These are phyloP conservation scores for Choreutis nemorana DNA, from an alignment of 2,888 invertebrate species.

Conservation along the genomic window DNA sequence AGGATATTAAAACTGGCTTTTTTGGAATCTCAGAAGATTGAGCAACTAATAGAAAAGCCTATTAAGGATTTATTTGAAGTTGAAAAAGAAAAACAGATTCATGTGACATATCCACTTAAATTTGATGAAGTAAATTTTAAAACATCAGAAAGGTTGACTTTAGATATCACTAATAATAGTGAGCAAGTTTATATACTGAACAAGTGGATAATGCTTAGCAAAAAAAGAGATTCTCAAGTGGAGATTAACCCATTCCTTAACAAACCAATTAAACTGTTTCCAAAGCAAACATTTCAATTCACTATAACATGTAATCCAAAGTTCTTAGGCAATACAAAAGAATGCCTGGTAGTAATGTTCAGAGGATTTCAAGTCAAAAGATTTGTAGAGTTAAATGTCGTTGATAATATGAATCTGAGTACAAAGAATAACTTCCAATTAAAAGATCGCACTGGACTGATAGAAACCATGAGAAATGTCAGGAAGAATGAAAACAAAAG, in stretches of 20 bases:
- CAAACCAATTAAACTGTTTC: slow-evolving; percentile 33
- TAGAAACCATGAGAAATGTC: slow-evolving; percentile 26
- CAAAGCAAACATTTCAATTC: slow-evolving; percentile 42
- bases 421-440: slow-evolving; percentile 1
- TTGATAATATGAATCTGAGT: slow-evolving; percentile 17
- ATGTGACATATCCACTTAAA: slow-evolving; percentile 56
- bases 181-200: slow-evolving; percentile 43
- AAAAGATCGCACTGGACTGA: slow-evolving; percentile 4
- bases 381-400: slow-evolving; percentile 61
- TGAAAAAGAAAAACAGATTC: slow-evolving; percentile 58
- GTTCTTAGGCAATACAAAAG: slow-evolving; percentile 68
- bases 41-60: slow-evolving; percentile 24
- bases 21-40: slow-evolving; percentile 16
- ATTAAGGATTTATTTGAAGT: too few species aligned
- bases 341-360: slow-evolving; percentile 69
- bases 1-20: slow-evolving; percentile 60
- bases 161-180: slow-evolving; percentile 49
- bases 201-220: slow-evolving; percentile 58
- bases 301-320: slow-evolving; percentile 62
- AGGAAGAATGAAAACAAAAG: slow-evolving; percentile 18
- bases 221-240: slow-evolving; percentile 61
- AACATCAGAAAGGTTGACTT: slow-evolving; percentile 19
- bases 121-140: slow-evolving; percentile 51
- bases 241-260: slow-evolving; percentile 39
- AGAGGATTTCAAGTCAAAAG: slow-evolving; percentile 69